Percentiles rank a stretch among this genome's conserved stretches.
Conservation (phyloP, 2,888 invertebrate genomes). For the Atrina japonica region DNA sequence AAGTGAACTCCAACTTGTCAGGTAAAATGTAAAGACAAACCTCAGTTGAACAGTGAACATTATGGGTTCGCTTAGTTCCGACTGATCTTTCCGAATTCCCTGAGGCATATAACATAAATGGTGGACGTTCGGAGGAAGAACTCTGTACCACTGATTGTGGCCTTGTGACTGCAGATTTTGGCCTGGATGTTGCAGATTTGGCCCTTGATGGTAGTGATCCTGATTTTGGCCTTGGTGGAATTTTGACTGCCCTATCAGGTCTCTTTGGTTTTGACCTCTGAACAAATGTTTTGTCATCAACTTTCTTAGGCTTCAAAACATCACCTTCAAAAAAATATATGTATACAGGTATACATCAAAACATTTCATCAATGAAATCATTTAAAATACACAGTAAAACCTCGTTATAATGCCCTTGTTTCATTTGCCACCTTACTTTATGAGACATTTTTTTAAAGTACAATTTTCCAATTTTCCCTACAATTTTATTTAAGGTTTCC, state of each 20-base stretch:
- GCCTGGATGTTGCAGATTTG: constrained; percentile 40
- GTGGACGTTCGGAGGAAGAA: constrained; percentile 42
- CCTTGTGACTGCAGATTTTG: constrained; percentile 25
- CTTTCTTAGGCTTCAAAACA: constrained; percentile 39
- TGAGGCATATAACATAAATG: constrained; percentile 60
- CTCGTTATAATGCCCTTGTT: too few species aligned
- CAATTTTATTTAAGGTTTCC: too few species aligned
- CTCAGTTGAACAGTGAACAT: constrained; percentile 62
- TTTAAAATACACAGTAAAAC: too few species aligned
- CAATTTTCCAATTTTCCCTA: too few species aligned
- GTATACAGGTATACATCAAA: too few species aligned
- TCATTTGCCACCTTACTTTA: too few species aligned
- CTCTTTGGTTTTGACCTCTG: constrained; percentile 48
- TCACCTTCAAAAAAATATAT: constrained; percentile 16
- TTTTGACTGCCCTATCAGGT: constrained; percentile 52
- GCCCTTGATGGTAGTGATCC: constrained; percentile 40
- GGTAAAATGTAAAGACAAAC: constrained; percentile 50
- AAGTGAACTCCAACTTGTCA: too few species aligned
- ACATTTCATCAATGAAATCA: too few species aligned
- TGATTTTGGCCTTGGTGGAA: constrained; percentile 44
- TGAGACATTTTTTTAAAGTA: too few species aligned
- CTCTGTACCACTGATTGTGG: too few species aligned
- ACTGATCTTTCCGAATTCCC: constrained; percentile 45
- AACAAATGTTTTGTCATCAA: constrained; percentile 50
- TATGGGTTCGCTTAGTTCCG: constrained; percentile 58